A percentile compares a stretch with the other conserved stretches of the same genome.
Evolutionary conservation across 2,797 vertebrate species (phyloP).

Genomic region (Chlorospingus semifuscus): DNA sequence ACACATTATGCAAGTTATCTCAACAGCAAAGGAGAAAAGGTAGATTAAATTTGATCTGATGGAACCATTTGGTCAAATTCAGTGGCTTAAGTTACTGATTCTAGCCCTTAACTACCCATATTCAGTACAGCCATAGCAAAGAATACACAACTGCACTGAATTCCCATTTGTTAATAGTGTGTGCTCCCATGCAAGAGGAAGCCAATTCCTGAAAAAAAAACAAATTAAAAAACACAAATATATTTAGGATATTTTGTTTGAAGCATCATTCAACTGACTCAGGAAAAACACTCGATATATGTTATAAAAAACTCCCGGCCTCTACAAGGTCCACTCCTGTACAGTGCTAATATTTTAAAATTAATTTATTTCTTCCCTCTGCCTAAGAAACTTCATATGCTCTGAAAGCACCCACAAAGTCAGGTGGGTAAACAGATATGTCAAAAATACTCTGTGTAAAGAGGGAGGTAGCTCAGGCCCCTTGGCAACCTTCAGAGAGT

Average conservation of each 20-base stretch:
- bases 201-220: conserved; percentile 20
- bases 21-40: conserved; percentile 71
- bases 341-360: conserved; percentile 28
- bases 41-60: conserved; percentile 41
- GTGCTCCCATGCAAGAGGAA: conserved; percentile 4
- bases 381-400: conserved; percentile 68
- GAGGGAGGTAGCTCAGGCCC: conserved; percentile 70
- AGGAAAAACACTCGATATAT: neutral
- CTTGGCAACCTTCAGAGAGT: conserved; percentile 46
- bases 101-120: conserved; percentile 74
- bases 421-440: conserved; percentile 57
- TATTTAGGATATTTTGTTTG: conserved; percentile 20
- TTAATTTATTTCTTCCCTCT: conserved; percentile 64
- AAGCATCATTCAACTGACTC: conserved; percentile 10
- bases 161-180: conserved; percentile 22
- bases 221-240: neutral
- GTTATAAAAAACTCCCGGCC: conserved; percentile 9
- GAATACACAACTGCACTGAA: conserved; percentile 47
- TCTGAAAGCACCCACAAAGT: conserved; percentile 61
- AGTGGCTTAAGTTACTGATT: conserved; percentile 60
- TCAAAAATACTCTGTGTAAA: conserved; percentile 68
- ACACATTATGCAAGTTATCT: conserved; percentile 69
- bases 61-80: conserved; percentile 66
- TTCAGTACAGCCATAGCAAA: conserved; percentile 48
- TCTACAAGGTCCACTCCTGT: conserved; percentile 21